A percentile compares a stretch with the other conserved stretches of the same genome.
phyloP scores from a whole-genome alignment of 2,797 vertebrate species.

The Spondyliosoma cantharus region DNA sequence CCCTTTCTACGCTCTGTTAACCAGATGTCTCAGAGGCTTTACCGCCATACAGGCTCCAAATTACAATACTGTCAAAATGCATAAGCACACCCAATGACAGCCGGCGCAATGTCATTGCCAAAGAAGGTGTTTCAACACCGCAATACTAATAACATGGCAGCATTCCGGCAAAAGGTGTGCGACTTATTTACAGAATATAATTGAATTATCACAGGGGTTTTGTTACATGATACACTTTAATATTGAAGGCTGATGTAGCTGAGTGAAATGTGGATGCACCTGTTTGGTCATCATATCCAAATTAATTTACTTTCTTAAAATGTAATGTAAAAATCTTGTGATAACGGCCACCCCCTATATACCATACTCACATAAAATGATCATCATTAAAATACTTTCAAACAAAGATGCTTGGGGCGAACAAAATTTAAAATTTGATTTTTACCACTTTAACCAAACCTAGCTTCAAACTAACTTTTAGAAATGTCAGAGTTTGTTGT shows the following conservation, averaged over 20 bases:
- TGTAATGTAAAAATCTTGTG: background rate
- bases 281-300: background rate
- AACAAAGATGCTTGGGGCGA: no score
- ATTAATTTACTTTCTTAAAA: background rate
- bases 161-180: background rate
- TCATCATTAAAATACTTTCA: no score
- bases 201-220: background rate
- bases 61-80: conserved; percentile 59
- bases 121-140: conserved; percentile 14
- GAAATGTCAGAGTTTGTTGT: no score
- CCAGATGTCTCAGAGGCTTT: conserved; percentile 69
- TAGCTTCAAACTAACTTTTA: no score
- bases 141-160: conserved; percentile 6
- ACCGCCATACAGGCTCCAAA: conserved; percentile 49
- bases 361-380: no score
- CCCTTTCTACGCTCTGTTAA: conserved; percentile 71
- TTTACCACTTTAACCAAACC: no score
- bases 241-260: background rate
- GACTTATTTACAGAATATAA: background rate
- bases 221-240: background rate
- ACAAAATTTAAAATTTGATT: no score
- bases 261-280: background rate
- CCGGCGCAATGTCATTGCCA: conserved; percentile 26
- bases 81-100: conserved; percentile 21
- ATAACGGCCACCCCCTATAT: background rate